phyloP scores from a whole-genome alignment of 2,113 vertebrate genomes.

The Atherinomorus stipes region DNA sequence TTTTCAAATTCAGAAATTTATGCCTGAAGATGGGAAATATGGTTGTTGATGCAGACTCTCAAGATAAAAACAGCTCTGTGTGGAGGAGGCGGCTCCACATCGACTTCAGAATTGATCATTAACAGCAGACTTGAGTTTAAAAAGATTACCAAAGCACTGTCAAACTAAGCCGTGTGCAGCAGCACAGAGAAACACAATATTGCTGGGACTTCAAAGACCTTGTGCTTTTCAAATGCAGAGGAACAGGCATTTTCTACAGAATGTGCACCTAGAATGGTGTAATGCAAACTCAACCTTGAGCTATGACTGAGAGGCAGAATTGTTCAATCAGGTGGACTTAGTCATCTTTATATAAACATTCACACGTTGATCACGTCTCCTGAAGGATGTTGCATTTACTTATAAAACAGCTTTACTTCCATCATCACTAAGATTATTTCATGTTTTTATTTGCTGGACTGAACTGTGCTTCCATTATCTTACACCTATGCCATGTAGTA shows the following conservation, averaged over 20 bases:
- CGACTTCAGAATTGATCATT: not conserved
- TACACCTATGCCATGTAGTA: too few species aligned
- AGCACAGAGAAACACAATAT: not conserved
- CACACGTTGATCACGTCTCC: not conserved
- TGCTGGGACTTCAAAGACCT: not conserved
- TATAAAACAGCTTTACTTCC: too few species aligned
- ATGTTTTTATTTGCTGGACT: too few species aligned
- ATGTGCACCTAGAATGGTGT: not conserved
- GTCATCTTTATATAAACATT: not conserved
- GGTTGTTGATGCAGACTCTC: not conserved
- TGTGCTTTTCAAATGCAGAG: not conserved
- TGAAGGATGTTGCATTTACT: too few species aligned
- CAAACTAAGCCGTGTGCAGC: not conserved
- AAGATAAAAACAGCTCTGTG: not conserved
- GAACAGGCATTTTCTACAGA: not conserved
- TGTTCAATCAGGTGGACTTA: not conserved
- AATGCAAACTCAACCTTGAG: not conserved
- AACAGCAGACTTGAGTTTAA: not conserved
- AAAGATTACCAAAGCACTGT: not conserved
- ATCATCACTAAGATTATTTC: too few species aligned
- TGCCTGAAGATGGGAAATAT: conserved; percentile 1
- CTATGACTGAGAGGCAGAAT: not conserved
- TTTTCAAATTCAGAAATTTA: conserved; percentile 5
- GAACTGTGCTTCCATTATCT: too few species aligned
- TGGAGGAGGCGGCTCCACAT: not conserved